Conservation (phyloP, 2,888 invertebrate species). For the Syritta pipiens region DNA sequence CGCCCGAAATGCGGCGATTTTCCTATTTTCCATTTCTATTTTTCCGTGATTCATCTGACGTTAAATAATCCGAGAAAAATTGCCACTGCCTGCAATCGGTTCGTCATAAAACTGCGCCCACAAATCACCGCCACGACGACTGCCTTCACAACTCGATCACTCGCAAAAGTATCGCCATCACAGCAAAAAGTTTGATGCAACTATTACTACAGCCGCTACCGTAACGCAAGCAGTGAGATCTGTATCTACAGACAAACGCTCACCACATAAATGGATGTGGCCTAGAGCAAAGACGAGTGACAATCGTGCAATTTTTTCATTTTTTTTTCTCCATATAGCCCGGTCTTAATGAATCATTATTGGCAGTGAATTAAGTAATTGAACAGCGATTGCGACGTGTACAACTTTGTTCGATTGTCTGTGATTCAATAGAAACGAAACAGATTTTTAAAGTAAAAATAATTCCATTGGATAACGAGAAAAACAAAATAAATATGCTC, state of each 20-base stretch:
- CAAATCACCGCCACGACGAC: neutral
- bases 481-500: conserved; percentile 7
- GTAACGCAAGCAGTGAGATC: too few species aligned
- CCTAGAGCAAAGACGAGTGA: conserved; percentile 20
- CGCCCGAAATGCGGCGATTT: neutral
- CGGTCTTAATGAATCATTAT: conserved; percentile 50
- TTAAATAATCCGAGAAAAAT: neutral
- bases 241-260: conserved; percentile 1
- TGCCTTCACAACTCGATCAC: conserved; percentile 1
- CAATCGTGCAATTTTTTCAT: neutral
- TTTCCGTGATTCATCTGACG: neutral
- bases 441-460: conserved; percentile 26
- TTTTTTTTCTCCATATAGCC: neutral
- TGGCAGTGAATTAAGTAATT: conserved; percentile 53
- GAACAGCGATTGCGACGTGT: conserved; percentile 31
- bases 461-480: conserved; percentile 11
- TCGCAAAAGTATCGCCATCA: conserved; percentile 9
- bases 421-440: too few species aligned
- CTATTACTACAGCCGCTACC: conserved; percentile 13
- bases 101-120: conserved; percentile 3
- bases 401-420: conserved; percentile 17
- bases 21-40: neutral
- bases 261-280: neutral
- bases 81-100: neutral
- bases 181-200: conserved; percentile 1